Evolutionary conservation across 2,113 vertebrate species (phyloP).

Genomic region (Rynchops niger): DNA sequence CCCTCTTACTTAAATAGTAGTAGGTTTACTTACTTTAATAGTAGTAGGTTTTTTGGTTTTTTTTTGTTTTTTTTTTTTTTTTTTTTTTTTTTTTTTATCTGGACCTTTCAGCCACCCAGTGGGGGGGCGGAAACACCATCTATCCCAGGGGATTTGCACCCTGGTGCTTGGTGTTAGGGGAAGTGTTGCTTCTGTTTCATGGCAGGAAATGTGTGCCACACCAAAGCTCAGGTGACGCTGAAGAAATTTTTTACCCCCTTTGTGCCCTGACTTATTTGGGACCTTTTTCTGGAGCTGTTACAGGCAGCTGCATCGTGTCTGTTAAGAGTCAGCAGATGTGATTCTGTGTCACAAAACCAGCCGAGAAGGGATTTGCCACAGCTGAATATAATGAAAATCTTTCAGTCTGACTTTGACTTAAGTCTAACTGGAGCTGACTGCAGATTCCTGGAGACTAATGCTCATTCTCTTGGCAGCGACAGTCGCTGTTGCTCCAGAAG

Average conservation of each 20-base stretch:
- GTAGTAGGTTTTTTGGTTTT: neutral
- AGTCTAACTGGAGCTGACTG: neutral
- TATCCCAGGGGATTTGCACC: neutral
- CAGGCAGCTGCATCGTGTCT: neutral
- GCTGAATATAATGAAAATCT: constrained; percentile 37
- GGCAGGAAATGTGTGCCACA: neutral
- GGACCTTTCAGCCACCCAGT: neutral
- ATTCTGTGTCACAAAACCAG: neutral
- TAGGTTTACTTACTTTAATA: neutral
- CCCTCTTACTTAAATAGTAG: neutral
- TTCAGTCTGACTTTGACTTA: neutral
- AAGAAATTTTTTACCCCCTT: neutral
- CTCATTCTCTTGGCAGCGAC: neutral
- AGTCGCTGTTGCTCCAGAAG: neutral
- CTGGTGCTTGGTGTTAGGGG: neutral
- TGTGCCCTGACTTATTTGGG: neutral
- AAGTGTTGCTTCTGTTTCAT: neutral
- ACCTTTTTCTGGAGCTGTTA: neutral
- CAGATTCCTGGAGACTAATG: constrained; percentile 5
- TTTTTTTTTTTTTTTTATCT: neutral
- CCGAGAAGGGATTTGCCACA: constrained; percentile 23
- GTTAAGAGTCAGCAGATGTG: constrained; percentile 41
- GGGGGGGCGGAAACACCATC: neutral
- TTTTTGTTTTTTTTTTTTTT: neutral
- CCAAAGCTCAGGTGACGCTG: neutral